Conservation (phyloP, 2,888 invertebrate species). For the Brachynemurus nebulosus region DNA sequence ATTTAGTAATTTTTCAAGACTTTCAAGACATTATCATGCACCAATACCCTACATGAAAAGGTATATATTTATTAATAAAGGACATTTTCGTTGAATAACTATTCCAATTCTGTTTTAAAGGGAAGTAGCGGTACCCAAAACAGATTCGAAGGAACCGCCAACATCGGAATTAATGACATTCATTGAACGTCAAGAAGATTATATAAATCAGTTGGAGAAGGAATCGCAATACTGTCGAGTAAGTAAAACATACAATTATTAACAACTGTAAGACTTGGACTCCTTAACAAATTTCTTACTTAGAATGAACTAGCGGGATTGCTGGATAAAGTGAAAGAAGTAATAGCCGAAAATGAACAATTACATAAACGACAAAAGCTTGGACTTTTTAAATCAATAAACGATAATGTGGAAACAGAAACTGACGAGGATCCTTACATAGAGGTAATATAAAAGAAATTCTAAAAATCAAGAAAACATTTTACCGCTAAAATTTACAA, state of each 20-base stretch:
- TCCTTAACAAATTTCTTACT: not conserved
- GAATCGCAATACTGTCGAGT: slow-evolving; percentile 74
- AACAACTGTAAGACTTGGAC: slow-evolving; percentile 1
- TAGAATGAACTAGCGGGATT: slow-evolving; percentile 63
- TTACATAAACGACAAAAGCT: slow-evolving; percentile 65
- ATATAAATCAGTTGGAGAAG: slow-evolving; percentile 72
- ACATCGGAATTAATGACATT: slow-evolving; percentile 59
- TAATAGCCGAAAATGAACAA: slow-evolving; percentile 71
- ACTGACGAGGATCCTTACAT: slow-evolving; percentile 21
- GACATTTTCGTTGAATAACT: too few species aligned
- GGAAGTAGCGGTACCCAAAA: slow-evolving; percentile 25
- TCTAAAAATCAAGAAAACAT: too few species aligned
- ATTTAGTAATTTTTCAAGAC: slow-evolving; percentile 22
- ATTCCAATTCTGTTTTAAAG: slow-evolving; percentile 16
- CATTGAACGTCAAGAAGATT: slow-evolving; percentile 75
- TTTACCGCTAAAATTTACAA: not conserved
- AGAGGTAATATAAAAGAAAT: slow-evolving; percentile 1
- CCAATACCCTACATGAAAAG: slow-evolving; percentile 3
- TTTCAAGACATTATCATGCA: slow-evolving; percentile 2
- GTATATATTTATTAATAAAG: not conserved
- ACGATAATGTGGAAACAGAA: slow-evolving; percentile 44
- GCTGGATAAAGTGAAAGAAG: slow-evolving; percentile 70
- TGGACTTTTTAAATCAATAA: slow-evolving; percentile 47
- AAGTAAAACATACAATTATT: slow-evolving; percentile 23
- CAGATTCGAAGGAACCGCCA: slow-evolving; percentile 30